Percentiles rank a stretch among this genome's conserved stretches.
Evolutionary conservation across 2,113 vertebrate genomes (phyloP).

Genomic region (Sapayoa aenigma): DNA sequence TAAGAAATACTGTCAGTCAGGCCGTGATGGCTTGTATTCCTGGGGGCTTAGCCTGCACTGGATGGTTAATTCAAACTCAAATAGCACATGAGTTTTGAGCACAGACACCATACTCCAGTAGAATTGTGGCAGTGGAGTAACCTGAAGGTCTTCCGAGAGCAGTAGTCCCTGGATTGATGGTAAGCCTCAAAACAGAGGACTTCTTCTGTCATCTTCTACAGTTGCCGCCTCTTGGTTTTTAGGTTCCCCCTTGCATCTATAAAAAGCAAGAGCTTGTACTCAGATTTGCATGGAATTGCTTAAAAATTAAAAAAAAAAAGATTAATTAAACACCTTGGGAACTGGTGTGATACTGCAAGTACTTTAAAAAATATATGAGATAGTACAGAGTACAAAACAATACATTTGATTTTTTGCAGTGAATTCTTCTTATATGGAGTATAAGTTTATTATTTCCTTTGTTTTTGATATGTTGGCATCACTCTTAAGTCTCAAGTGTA

Average conservation of each 20-base stretch:
- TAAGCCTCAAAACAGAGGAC: not conserved
- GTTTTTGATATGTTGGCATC: not conserved
- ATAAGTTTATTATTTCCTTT: not conserved
- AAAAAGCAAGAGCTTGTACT: not conserved
- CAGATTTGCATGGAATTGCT: not conserved
- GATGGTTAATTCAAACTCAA: not conserved
- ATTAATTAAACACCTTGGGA: not conserved
- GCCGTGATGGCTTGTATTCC: not conserved
- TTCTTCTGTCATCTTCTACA: not conserved
- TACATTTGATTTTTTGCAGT: not conserved
- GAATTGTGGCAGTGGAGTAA: not conserved
- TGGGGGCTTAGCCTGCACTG: rapidly evolving
- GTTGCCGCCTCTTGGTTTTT: not conserved
- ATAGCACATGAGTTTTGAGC: not conserved
- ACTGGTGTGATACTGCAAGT: not conserved
- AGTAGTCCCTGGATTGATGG: not conserved
- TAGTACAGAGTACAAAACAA: not conserved
- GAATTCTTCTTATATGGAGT: not conserved
- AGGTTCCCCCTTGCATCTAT: not conserved
- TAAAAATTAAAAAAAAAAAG: not conserved
- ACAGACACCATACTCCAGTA: not conserved
- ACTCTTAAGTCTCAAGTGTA: not conserved
- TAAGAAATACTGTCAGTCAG: not conserved
- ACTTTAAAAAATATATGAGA: not conserved
- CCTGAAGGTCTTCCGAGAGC: not conserved